Evolutionary conservation across 2,113 vertebrate genomes (phyloP).

Genomic region (Pseudopipra pipra): DNA sequence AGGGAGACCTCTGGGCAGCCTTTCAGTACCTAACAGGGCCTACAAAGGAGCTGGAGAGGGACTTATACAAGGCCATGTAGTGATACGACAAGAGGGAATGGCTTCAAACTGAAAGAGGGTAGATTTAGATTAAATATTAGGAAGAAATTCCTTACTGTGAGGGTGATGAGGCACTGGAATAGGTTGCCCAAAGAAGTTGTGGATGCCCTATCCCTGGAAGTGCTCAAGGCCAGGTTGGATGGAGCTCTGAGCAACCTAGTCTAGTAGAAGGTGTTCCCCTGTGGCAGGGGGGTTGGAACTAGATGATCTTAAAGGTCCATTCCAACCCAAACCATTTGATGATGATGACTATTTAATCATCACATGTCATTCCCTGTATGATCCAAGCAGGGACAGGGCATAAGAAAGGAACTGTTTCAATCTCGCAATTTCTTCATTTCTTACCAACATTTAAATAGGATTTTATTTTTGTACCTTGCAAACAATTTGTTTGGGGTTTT

Average conservation of each 20-base stretch:
- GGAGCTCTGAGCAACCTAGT: not conserved
- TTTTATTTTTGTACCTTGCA: not conserved
- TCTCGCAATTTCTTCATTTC: not conserved
- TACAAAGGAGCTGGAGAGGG: not conserved
- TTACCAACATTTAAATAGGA: not conserved
- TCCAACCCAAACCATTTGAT: not conserved
- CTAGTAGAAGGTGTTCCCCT: not conserved
- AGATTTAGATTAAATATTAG: not conserved
- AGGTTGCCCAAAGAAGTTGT: not conserved
- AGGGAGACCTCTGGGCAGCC: not conserved
- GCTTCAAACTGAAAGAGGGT: not conserved
- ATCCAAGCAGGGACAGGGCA: not conserved
- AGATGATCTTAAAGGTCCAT: not conserved
- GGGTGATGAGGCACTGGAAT: not conserved
- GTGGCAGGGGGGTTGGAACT: not conserved
- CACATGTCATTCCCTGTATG: not conserved
- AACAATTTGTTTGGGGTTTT: not conserved
- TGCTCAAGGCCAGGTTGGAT: not conserved
- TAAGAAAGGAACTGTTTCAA: not conserved
- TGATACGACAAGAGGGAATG: not conserved
- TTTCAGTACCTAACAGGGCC: not conserved
- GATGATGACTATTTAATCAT: not conserved
- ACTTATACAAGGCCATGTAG: not conserved
- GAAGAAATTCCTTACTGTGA: not conserved
- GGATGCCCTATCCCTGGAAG: not conserved